Percentiles rank a stretch among this genome's conserved stretches.
These are phyloP conservation scores for Pseudachorutes palmiensis DNA, from an alignment of 1,140 invertebrate genomes.

Conservation along the genomic window DNA sequence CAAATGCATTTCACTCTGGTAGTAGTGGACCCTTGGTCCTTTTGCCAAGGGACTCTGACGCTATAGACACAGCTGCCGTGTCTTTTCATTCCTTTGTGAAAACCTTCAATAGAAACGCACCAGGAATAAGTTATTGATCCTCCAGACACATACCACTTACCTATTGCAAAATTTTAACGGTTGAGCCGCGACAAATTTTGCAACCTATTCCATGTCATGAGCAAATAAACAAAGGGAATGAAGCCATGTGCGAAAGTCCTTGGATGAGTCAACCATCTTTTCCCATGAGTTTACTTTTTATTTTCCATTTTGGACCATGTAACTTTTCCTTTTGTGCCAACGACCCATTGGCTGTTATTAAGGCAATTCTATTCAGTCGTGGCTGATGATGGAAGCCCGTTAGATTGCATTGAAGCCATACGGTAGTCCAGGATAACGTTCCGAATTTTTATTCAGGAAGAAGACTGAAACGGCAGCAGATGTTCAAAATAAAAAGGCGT, in stretches of 20 bases:
- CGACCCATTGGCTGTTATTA: neutral
- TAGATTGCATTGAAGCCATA: conserved; percentile 5
- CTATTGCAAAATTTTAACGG: neutral
- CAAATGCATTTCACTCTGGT: neutral
- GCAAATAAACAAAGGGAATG: too few species aligned
- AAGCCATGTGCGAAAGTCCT: too few species aligned
- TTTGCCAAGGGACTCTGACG: too few species aligned
- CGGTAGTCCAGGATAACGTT: neutral
- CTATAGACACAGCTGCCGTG: neutral
- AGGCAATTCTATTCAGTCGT: neutral
- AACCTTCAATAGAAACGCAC: neutral
- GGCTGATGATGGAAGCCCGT: neutral
- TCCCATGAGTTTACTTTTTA: neutral
- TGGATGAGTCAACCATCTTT: neutral
- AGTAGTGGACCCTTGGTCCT: neutral
- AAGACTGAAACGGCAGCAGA: conserved; percentile 1
- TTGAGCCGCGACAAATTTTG: neutral
- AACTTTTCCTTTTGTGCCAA: neutral
- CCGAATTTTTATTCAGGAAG: conserved; percentile 4
- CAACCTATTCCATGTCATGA: too few species aligned
- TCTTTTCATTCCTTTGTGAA: neutral
- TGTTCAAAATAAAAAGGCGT: conserved; percentile 8
- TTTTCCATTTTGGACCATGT: neutral
- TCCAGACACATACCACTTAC: neutral
- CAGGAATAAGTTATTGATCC: neutral